phyloP scores from a whole-genome alignment of 2,888 invertebrate genomes.

The Clivina fossor region DNA sequence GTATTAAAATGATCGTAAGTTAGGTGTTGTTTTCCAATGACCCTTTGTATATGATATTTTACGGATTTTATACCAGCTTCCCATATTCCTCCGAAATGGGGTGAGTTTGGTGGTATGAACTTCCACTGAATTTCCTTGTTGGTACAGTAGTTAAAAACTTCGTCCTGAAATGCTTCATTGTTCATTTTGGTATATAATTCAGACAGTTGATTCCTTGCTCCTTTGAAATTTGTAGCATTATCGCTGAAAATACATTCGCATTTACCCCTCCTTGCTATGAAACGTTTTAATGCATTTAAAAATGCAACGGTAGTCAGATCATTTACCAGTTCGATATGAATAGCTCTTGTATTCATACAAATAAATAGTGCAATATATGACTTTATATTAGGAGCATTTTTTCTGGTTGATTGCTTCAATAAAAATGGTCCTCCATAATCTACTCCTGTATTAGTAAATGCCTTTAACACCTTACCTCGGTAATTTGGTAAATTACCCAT shows the following conservation, averaged over 20 bases:
- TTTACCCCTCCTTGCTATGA: conserved; percentile 1
- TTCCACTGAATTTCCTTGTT: conserved; percentile 34
- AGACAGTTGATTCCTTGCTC: not conserved
- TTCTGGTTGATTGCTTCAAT: not conserved
- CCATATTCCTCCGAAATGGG: conserved; percentile 40
- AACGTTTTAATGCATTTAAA: not conserved
- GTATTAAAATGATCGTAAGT: conserved; percentile 37
- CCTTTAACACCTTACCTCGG: not conserved
- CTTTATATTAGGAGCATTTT: not conserved
- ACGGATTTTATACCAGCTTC: conserved; percentile 27
- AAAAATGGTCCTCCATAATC: not conserved
- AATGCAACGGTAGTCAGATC: not conserved
- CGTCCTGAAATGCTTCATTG: not conserved
- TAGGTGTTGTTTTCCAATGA: conserved; percentile 25
- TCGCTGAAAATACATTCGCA: not conserved
- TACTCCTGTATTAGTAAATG: conserved; percentile 5
- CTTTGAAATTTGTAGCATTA: not conserved
- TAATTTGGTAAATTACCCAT: conserved; percentile 35
- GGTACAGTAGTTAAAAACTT: not conserved
- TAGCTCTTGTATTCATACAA: not conserved
- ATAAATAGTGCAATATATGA: not conserved
- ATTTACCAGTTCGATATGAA: not conserved
- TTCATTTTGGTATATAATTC: not conserved
- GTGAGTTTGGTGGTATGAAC: conserved; percentile 39
- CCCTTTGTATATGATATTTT: conserved; percentile 36